Base-by-base conservation (phyloP, 2,113 vertebrate genomes). In the Fulmarus glacialis region DNA sequence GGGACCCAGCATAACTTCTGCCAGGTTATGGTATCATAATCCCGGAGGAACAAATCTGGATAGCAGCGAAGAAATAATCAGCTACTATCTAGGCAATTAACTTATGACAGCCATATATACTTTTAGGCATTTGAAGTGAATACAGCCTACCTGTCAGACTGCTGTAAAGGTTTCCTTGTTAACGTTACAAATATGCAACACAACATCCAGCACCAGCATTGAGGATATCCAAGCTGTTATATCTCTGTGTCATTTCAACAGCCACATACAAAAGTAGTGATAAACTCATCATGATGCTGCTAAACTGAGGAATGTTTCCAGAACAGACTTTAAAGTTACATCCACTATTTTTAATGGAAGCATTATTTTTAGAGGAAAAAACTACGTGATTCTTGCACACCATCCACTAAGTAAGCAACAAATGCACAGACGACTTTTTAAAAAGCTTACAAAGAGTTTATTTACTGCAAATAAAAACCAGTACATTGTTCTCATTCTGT, bases 361-460 rank as follows among this genome's bases (percentile, higher is more conserved):
- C 12, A 52, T 40, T 75, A 64, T 26, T 95, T 86, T 87, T 56
- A 56, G 40, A 48, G 40, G 50, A 84, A 77, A 71, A 67, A 68
- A 1, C 3, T 8, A 32, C 2, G 17, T 1, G 3, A 71, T 27
- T 53, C 40, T 53, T 50, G 38, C 3, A 12, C 18, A 86, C 5
- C 6, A 70, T n/a, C 22, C 50, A 71, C 38, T 43, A 59, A 53
- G 11, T 72, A 36, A 38, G 16, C 23, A 95, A 96, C 3, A 91
- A 93, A 95, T 17, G 8, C 47, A 93, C 73, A 85, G 42, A 82
- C 74, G 8, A 72, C 78, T 72, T 67, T 85, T 78, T 29, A 4
- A 53, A 24, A 84, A 75, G n/a, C 47, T 94, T 75, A 60, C 11
- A 82, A 87, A 68, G 45, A 17, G 23, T 97, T 97, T 97, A 96